Evolutionary conservation across 2,797 vertebrate species (phyloP), one percentile per base, ranked within the genome.

Genomic region (Philypnodon macrostomus): DNA sequence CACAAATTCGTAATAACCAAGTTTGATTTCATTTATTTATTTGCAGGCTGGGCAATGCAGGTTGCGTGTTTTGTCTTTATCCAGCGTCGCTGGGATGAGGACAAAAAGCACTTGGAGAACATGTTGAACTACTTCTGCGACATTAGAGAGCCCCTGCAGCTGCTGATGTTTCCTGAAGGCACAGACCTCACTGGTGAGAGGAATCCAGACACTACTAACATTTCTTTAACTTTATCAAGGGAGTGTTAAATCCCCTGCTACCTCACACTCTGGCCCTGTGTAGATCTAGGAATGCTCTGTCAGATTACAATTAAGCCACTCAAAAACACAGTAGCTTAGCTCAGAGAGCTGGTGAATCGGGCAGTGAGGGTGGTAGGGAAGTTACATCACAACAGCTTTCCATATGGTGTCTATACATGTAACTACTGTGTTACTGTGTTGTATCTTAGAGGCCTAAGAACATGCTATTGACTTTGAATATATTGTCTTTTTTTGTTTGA

Each of bases 41-140:
- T 42, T 56, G 13, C 58, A 99, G 96, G 97, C 69, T 99, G 97
- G 97, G 96, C 97, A 1, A 98, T 98, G 96, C 97, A 99, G 80
- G 90, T 94, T 80, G 95, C 95, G 66, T 94, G 94, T 63, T 99
- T 96, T 58, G 85, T 99, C 81, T 99, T 98, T 64, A 91, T 98
- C 77, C 92, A 92, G 9, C 92, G 97, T 16, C 95, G 86, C 36
- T 99, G 97, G 97, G 93, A 95, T 61, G 85, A 91, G 12, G 97
- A 99, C 80, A 93, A 89, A 76, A 85, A 67, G 51, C 95, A 98
- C 83, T 85, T 99, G 80, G 91, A 89, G 84, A 90, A 92, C 70
- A 96, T 98, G 94, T 87, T 99, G 80, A 87, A 93, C 83, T 98
- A 98, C 85, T 97, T 98, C 80, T 97, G 95, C 79, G 93, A 94